phyloP scores from a whole-genome alignment of 2,888 invertebrate species.

The Mimas tiliae region DNA sequence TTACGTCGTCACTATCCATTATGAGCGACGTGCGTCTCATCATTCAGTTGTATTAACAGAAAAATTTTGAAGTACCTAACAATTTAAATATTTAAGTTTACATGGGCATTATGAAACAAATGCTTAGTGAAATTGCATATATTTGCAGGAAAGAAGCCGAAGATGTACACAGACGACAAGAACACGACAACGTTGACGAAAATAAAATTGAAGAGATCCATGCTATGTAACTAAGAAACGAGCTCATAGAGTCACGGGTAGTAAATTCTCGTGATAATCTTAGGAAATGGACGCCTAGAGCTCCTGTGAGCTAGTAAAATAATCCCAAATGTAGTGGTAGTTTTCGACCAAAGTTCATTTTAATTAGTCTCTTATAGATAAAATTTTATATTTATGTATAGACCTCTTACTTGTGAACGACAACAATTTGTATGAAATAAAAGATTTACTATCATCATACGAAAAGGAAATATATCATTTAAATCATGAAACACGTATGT shows the following conservation, averaged over 20 bases:
- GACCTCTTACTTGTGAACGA: conserved; percentile 29
- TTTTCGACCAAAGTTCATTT: conserved; percentile 79
- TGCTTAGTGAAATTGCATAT: not conserved
- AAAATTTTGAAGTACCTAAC: too few relatives aligned
- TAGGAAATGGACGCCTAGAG: not conserved
- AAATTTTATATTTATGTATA: conserved; percentile 53
- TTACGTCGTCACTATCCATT: too few relatives aligned
- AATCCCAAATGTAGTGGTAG: conserved; percentile 78
- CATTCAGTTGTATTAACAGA: too few relatives aligned
- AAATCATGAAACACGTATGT: not conserved
- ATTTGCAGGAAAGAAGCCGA: conserved; percentile 77
- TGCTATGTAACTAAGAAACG: conserved; percentile 64
- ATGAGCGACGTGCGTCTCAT: too few relatives aligned
- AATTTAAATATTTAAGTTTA: too few relatives aligned
- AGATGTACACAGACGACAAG: conserved; percentile 69
- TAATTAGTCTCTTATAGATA: conserved; percentile 53
- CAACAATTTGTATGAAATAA: not conserved
- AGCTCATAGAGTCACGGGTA: not conserved
- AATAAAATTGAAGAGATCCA: conserved; percentile 67
- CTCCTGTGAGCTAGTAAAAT: conserved; percentile 31
- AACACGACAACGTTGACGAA: conserved; percentile 58
- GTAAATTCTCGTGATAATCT: not conserved
- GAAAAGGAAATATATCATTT: not conserved
- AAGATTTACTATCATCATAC: not conserved
- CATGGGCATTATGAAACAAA: not conserved